A percentile compares a stretch with the other conserved stretches of the same genome.
phyloP scores from a whole-genome alignment of 2,888 invertebrate genomes.

The Fabriciana adippe region DNA sequence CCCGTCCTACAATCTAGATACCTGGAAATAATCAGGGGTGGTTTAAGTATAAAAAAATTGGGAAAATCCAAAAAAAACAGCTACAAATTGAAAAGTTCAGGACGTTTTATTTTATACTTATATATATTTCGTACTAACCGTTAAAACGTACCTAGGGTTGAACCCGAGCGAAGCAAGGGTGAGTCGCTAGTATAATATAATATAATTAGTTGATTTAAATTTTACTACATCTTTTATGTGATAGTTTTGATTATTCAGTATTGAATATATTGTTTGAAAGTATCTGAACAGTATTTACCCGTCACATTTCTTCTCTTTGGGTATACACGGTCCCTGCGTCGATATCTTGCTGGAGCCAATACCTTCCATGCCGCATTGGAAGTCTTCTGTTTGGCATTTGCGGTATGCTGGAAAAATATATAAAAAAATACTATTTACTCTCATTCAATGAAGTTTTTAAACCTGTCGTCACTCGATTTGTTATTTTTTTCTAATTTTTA shows the following conservation, averaged over 20 bases:
- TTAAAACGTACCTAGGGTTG: too few species aligned
- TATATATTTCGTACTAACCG: too few species aligned
- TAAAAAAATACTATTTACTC: too few species aligned
- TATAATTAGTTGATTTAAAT: background rate
- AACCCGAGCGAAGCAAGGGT: too few species aligned
- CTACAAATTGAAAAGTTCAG: too few species aligned
- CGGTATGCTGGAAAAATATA: constrained; percentile 86
- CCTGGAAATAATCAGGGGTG: constrained; percentile 54
- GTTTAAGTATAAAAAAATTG: too few species aligned
- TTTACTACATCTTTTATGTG: background rate
- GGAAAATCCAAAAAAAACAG: too few species aligned
- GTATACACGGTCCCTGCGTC: constrained; percentile 90
- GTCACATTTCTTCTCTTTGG: constrained; percentile 94
- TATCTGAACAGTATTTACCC: constrained; percentile 72
- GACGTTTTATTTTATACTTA: background rate
- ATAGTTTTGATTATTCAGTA: too few species aligned
- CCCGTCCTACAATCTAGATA: constrained; percentile 92
- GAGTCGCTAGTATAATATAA: too few species aligned
- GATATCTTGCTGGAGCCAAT: constrained; percentile 69
- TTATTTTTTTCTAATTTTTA: too few species aligned
- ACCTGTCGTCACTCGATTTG: too few species aligned
- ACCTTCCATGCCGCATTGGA: constrained; percentile 89
- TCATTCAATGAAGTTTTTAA: too few species aligned
- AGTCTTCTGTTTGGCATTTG: constrained; percentile 93
- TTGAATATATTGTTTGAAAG: background rate